Evolutionary conservation across 2,797 vertebrate species (phyloP).

Genomic region (Halcyon leucocephala): DNA sequence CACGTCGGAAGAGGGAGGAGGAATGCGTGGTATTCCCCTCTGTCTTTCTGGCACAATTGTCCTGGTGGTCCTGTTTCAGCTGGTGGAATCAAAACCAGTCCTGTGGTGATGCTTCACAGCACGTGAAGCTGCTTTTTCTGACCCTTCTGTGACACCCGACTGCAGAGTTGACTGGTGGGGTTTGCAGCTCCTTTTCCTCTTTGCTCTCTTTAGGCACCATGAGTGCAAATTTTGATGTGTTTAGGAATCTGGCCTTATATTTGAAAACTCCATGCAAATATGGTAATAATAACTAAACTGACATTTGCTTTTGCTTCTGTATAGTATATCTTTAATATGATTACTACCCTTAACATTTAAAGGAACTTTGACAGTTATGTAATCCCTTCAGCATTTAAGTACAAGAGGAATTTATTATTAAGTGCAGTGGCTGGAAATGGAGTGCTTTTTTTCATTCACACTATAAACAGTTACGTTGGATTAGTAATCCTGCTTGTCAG

Average conservation of each 20-base stretch:
- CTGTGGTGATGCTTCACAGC: background rate
- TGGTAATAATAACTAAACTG: conserved; percentile 71
- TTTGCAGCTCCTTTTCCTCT: background rate
- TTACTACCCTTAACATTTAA: conserved; percentile 78
- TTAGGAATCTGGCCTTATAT: conserved; percentile 20
- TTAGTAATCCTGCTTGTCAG: conserved; percentile 86
- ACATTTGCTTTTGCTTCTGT: conserved; percentile 72
- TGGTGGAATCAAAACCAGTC: background rate
- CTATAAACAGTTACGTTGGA: conserved; percentile 85
- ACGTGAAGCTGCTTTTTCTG: background rate
- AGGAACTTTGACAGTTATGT: conserved; percentile 82
- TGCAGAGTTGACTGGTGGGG: accelerated
- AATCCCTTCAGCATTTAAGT: conserved; percentile 83
- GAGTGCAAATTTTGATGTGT: background rate
- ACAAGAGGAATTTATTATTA: conserved; percentile 84
- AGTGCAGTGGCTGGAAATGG: conserved; percentile 79
- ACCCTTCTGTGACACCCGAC: background rate
- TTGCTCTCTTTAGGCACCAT: background rate
- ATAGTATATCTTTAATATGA: conserved; percentile 77
- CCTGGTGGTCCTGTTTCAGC: conserved; percentile 22
- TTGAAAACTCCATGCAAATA: conserved; percentile 68
- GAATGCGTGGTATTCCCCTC: conserved; percentile 4
- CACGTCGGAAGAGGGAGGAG: background rate
- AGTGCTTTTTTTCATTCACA: conserved; percentile 80
- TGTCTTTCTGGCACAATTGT: background rate